Conservation (phyloP, 23 tunicate species). For the Botrylloides violaceus region DNA sequence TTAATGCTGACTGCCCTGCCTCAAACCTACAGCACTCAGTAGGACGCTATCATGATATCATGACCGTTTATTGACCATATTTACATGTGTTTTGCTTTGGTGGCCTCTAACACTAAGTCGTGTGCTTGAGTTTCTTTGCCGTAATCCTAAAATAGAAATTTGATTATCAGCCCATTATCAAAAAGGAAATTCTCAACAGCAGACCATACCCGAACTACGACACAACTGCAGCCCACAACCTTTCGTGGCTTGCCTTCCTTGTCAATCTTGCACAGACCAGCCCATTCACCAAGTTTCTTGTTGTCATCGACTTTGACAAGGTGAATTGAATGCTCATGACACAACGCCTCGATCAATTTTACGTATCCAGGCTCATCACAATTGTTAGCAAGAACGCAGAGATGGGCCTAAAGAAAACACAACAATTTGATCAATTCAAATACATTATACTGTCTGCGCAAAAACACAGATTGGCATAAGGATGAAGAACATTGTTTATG, state of each 20-base stretch:
- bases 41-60: too few species aligned
- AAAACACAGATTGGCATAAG: not conserved
- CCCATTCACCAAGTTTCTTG: constrained; percentile 58
- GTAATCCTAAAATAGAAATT: constrained; percentile 42
- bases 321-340: constrained; percentile 81
- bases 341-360: constrained; percentile 81
- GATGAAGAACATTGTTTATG: too few species aligned
- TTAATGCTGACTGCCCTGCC: too few species aligned
- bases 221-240: constrained; percentile 97
- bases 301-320: constrained; percentile 50
- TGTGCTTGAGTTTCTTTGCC: constrained; percentile 95
- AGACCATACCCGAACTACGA: constrained; percentile 61
- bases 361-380: constrained; percentile 95
- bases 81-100: too few species aligned
- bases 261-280: constrained; percentile 96
- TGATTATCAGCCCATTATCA: not conserved
- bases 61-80: too few species aligned
- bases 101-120: constrained; percentile 68
- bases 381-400: constrained; percentile 91
- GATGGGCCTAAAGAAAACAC: constrained; percentile 40
- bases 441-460: not conserved
- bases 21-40: too few species aligned
- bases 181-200: too few species aligned
- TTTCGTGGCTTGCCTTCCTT: constrained; percentile 93
- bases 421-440: not conserved